Evolutionary conservation across 2,888 invertebrate species (phyloP).

Genomic region (Sepiola atlantica): DNA sequence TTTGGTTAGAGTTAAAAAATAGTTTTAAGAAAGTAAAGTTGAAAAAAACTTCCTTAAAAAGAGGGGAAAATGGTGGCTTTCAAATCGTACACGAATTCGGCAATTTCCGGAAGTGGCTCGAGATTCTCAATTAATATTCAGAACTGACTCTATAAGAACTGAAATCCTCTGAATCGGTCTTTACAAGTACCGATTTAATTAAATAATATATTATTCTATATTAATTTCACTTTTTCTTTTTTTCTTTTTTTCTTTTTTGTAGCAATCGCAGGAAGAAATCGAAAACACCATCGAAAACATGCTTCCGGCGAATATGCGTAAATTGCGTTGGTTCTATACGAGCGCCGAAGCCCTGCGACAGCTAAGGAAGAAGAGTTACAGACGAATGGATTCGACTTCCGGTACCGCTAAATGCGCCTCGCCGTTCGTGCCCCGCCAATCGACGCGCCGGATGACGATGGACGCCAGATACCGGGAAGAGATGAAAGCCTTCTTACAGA

Average conservation of each 20-base stretch:
- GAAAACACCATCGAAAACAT: slow-evolving; percentile 43
- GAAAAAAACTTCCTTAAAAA: too few relatives aligned
- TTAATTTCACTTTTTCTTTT: neutral
- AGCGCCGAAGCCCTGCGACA: slow-evolving; percentile 52
- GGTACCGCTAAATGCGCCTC: neutral
- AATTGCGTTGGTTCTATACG: slow-evolving; percentile 53
- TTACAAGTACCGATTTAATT: too few relatives aligned
- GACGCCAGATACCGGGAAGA: slow-evolving; percentile 13
- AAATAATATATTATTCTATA: neutral
- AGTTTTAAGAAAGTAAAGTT: too few relatives aligned
- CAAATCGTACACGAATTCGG: too few relatives aligned
- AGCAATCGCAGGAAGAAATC: neutral
- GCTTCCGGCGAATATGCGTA: slow-evolving; percentile 51
- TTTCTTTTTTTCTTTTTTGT: neutral
- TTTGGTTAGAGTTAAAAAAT: too few relatives aligned
- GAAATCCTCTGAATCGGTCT: too few relatives aligned
- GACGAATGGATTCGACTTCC: slow-evolving; percentile 1
- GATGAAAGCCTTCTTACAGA: slow-evolving; percentile 14
- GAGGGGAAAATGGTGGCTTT: too few relatives aligned
- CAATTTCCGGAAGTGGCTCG: too few relatives aligned
- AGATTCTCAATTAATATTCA: too few relatives aligned
- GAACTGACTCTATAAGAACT: too few relatives aligned
- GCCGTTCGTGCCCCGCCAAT: slow-evolving; percentile 39
- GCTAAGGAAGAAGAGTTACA: slow-evolving; percentile 48
- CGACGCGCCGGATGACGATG: slow-evolving; percentile 38